Conservation (phyloP, 2,797 vertebrate genomes). For the Catamblyrhynchus diadema region DNA sequence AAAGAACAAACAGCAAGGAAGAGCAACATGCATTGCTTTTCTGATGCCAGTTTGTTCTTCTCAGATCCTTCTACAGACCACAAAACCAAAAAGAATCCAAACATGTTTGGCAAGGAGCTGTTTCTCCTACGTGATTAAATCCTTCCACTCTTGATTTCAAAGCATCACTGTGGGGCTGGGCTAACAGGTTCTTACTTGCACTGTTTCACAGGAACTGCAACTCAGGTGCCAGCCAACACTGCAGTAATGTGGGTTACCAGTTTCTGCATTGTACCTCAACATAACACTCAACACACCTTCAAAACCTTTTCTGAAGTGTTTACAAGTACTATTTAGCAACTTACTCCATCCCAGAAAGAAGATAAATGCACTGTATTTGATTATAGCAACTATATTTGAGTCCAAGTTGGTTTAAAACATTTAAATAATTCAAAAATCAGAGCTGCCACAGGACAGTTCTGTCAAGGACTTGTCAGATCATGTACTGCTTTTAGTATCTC, state of each 20-base stretch:
- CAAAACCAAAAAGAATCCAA: neutral
- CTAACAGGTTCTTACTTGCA: conserved; percentile 1
- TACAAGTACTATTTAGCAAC: neutral
- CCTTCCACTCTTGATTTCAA: neutral
- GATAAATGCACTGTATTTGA: neutral
- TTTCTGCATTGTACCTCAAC: neutral
- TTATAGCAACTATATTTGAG: neutral
- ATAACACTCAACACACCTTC: neutral
- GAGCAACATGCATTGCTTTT: neutral
- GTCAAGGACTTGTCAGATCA: neutral
- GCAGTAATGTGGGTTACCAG: neutral
- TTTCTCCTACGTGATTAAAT: neutral
- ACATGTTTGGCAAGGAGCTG: neutral
- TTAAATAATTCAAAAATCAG: neutral
- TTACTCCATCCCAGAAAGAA: neutral
- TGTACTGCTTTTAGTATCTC: neutral
- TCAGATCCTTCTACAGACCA: neutral
- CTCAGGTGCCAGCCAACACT: neutral
- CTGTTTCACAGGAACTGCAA: neutral
- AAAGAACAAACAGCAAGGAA: neutral
- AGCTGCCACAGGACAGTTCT: neutral
- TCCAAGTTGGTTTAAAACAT: neutral
- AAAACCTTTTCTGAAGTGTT: neutral
- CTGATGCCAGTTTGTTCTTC: neutral
- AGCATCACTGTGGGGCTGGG: neutral